A percentile compares a stretch with the other conserved stretches of the same genome.
These are phyloP conservation scores for Meda fulgida DNA, from an alignment of 2,797 vertebrate genomes.

Conservation along the genomic window DNA sequence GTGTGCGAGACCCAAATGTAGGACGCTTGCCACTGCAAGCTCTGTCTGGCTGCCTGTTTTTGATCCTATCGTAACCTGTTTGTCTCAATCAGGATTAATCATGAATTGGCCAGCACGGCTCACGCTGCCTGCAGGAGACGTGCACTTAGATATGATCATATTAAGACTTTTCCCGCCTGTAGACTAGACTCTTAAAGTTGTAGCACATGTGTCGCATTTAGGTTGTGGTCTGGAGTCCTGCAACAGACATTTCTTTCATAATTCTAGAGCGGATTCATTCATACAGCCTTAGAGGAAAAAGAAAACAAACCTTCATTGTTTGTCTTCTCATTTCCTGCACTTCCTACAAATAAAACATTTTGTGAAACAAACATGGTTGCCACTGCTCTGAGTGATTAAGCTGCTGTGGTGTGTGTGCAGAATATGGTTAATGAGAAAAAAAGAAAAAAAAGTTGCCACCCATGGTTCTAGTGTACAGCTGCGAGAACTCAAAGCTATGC, in stretches of 20 bases:
- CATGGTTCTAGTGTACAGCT: background rate
- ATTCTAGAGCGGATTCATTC: too few species aligned
- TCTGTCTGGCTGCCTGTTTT: too few species aligned
- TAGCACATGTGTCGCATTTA: background rate
- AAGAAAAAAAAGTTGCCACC: background rate
- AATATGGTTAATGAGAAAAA: background rate
- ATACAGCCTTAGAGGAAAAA: background rate
- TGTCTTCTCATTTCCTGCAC: conserved; percentile 32
- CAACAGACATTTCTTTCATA: background rate
- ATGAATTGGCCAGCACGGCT: too few species aligned
- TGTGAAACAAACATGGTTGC: background rate
- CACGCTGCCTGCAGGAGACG: too few species aligned
- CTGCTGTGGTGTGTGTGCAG: background rate
- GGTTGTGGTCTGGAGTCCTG: background rate
- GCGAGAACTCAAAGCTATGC: background rate
- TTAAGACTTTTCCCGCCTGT: too few species aligned
- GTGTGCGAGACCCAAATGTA: too few species aligned
- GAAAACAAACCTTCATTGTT: conserved; percentile 35
- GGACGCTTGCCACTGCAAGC: too few species aligned
- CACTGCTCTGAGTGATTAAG: background rate
- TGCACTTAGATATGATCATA: too few species aligned
- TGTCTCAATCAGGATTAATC: too few species aligned
- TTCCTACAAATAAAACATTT: conserved; percentile 16
- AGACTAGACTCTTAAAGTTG: too few species aligned
- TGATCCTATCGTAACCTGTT: too few species aligned